These are phyloP conservation scores for Channa maculata DNA, from an alignment of 2,113 vertebrate genomes.

Conservation along the genomic window DNA sequence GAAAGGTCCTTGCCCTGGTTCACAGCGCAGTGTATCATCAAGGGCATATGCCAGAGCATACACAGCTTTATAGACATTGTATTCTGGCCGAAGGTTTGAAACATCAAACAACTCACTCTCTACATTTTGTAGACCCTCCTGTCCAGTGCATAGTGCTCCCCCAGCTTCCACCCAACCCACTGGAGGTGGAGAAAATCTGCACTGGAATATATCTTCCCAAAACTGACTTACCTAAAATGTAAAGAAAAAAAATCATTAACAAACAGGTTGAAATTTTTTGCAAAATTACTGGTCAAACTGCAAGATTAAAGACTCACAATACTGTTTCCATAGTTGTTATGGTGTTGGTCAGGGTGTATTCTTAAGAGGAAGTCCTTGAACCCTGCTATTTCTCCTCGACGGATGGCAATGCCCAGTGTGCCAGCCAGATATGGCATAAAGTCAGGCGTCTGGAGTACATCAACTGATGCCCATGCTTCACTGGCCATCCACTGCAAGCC, in stretches of 20 bases:
- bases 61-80: conserved; percentile 82
- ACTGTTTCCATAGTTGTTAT: conserved; percentile 45
- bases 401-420: conserved; percentile 80
- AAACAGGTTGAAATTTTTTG: too few species aligned
- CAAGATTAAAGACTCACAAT: conserved; percentile 53
- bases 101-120: conserved; percentile 65
- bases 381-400: conserved; percentile 75
- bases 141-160: conserved; percentile 63
- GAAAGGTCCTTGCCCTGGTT: conserved; percentile 76
- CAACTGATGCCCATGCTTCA: conserved; percentile 77
- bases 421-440: conserved; percentile 75
- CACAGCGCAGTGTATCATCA: conserved; percentile 69
- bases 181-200: conserved; percentile 61
- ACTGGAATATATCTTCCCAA: conserved; percentile 76
- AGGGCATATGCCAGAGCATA: conserved; percentile 79
- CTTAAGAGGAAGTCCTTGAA: conserved; percentile 70
- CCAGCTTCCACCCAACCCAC: conserved; percentile 15
- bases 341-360: conserved; percentile 49
- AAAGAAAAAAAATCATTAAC: too few species aligned
- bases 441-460: conserved; percentile 50
- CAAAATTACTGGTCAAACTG: background rate
- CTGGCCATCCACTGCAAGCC: conserved; percentile 80
- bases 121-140: conserved; percentile 60
- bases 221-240: conserved; percentile 59
- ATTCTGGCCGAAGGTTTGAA: conserved; percentile 70